These are phyloP conservation scores for Bedellia somnulentella DNA, from an alignment of 2,888 invertebrate genomes.

Conservation along the genomic window DNA sequence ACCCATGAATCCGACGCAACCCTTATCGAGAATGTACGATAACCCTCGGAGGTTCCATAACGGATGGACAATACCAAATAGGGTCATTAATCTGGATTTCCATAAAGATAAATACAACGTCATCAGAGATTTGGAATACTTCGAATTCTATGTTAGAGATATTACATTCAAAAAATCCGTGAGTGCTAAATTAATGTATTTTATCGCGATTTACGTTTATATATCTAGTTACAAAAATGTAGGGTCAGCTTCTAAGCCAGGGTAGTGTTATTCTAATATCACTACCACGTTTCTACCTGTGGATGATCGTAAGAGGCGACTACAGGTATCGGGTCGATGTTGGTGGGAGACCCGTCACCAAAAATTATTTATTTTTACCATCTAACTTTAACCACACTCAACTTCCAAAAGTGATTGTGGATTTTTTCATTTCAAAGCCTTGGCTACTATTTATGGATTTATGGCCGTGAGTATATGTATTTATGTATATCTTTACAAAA, in stretches of 20 bases:
- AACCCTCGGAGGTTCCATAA: conserved; percentile 58
- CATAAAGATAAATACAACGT: conserved; percentile 19
- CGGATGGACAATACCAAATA: conserved; percentile 57
- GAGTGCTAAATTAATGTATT: conserved; percentile 11
- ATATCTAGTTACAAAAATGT: neutral
- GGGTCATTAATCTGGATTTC: conserved; percentile 41
- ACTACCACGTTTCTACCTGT: too few relatives aligned
- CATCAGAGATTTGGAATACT: conserved; percentile 28
- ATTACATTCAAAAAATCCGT: conserved; percentile 49
- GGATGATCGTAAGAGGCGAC: too few relatives aligned
- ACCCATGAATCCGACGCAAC: conserved; percentile 1
- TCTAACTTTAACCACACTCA: neutral
- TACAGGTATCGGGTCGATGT: too few relatives aligned
- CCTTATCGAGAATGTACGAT: conserved; percentile 47
- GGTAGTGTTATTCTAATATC: neutral
- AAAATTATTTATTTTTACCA: neutral
- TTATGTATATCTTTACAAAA: neutral
- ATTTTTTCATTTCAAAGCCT: too few relatives aligned
- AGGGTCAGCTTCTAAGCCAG: neutral
- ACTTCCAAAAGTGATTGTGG: too few relatives aligned
- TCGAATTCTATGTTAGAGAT: conserved; percentile 43
- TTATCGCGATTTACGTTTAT: neutral
- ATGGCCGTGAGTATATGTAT: too few relatives aligned
- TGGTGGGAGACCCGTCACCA: too few relatives aligned
- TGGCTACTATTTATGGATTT: too few relatives aligned